Base-by-base conservation (phyloP, 2,888 invertebrate genomes). In the Hydraecia micacea region DNA sequence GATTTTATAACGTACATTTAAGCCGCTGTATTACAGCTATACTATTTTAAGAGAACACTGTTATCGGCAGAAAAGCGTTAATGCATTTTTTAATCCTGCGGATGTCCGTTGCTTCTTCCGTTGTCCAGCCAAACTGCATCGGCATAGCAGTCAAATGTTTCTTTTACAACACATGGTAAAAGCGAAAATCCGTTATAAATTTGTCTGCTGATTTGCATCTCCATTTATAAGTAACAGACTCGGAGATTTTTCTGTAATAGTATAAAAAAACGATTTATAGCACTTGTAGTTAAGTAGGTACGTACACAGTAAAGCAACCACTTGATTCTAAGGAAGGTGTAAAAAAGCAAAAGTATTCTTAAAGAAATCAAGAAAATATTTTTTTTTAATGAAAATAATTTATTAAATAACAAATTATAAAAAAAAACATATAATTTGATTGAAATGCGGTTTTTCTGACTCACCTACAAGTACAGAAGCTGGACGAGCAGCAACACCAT, bases 241-340 rank as follows among this genome's bases (percentile, higher is more conserved):
- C 39, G 92, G 86, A n/a, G 84, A 82, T 84, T 91, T 92, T 80
- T 93, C 95, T 95, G 94, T 74, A 95, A 94, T 71, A 93, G 93
- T 66, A 39, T 15, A 68, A 82, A 70, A 75, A 36, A 36, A n/a
- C 8, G 2, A 66, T 63, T 58, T 42, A 79, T 39, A n/a, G 21
- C 18, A 28, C 9, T 28, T 36, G 4, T 77, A 18, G 4, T 58
- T 58, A 36, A 25, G 13, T 32, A 42, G 8, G 5, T 28, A 46
- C 18, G 21, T 28, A 42, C 25, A 71, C 8, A 60, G 21, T 55
- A 46, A 55, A 25, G 36, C 32, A 13, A 76, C 13, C 32, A 9
- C 0, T 25, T 28, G 2, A 28, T 28, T 49, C 8, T 39, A 25
- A 15, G 3, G 4, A 49, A 67, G 3, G 9, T n/a, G 42, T 62